Conservation (phyloP, 2,113 vertebrate genomes). For the Dasyornis broadbenti region DNA sequence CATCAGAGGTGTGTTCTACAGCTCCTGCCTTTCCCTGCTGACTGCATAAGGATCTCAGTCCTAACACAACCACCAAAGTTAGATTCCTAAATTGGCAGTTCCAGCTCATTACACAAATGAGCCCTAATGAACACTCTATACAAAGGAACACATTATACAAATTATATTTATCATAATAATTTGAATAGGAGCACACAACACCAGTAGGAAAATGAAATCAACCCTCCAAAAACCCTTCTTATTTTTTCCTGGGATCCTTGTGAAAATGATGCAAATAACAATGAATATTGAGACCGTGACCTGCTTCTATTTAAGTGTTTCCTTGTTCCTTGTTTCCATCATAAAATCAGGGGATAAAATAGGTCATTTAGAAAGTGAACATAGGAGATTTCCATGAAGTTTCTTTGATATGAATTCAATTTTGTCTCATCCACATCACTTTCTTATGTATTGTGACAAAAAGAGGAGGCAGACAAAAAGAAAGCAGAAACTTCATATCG, state of each 20-base stretch:
- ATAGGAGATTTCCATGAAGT: neutral
- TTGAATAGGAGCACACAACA: neutral
- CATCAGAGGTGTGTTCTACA: neutral
- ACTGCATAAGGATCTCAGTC: neutral
- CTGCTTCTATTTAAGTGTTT: neutral
- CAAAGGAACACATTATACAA: neutral
- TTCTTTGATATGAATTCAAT: neutral
- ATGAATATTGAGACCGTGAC: neutral
- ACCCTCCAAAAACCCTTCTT: rapidly evolving
- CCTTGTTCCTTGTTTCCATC: neutral
- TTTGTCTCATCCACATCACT: neutral
- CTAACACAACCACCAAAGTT: neutral
- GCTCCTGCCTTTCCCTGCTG: neutral
- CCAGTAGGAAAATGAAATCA: neutral
- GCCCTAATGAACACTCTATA: neutral
- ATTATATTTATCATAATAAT: neutral
- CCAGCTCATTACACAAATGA: neutral
- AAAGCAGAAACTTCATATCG: rapidly evolving
- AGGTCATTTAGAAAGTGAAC: neutral
- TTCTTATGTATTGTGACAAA: neutral
- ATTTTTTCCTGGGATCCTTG: neutral
- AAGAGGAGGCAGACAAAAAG: neutral
- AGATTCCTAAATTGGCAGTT: neutral
- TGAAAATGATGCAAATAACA: neutral
- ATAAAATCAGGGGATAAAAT: neutral